These are phyloP conservation scores for Odiellus spinosus DNA, from an alignment of 2,888 invertebrate species.

Conservation along the genomic window DNA sequence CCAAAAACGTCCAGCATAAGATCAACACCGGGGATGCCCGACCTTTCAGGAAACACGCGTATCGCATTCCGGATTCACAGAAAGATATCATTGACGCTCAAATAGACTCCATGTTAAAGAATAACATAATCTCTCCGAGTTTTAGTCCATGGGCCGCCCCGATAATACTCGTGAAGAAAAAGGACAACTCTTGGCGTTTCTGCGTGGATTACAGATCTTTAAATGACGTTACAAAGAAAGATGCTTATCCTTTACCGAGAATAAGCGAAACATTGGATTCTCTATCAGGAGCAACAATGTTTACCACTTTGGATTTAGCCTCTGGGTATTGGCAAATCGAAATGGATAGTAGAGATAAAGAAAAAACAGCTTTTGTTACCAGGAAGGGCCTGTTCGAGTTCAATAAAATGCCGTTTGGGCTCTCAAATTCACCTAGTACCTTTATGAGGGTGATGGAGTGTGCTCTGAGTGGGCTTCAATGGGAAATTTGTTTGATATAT, in stretches of 20 bases:
- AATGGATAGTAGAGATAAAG: background rate
- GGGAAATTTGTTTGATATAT: conserved; percentile 17
- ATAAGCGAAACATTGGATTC: conserved; percentile 1
- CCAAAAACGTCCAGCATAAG: too few relatives aligned
- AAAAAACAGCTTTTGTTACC: conserved; percentile 1
- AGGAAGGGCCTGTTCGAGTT: conserved; percentile 21
- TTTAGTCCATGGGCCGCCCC: background rate
- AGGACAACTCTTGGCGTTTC: conserved; percentile 7
- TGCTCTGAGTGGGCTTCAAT: conserved; percentile 14
- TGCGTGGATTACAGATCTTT: conserved; percentile 13
- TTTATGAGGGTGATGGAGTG: conserved; percentile 21
- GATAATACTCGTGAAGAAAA: conserved; percentile 3
- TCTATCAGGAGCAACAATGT: conserved; percentile 1
- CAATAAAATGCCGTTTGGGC: conserved; percentile 22
- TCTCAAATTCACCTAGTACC: conserved; percentile 20
- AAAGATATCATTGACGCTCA: background rate
- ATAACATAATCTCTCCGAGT: background rate
- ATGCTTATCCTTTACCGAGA: conserved; percentile 8
- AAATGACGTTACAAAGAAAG: conserved; percentile 6
- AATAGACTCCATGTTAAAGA: background rate
- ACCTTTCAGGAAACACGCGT: too few relatives aligned
- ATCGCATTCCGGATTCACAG: too few relatives aligned
- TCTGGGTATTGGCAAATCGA: conserved; percentile 3
- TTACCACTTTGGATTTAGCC: conserved; percentile 1
- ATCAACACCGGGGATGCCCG: too few relatives aligned